A percentile compares a stretch with the other conserved stretches of the same genome.
These are phyloP conservation scores for Drosophila nannoptera DNA, from an alignment of 1,140 invertebrate genomes.

Conservation along the genomic window DNA sequence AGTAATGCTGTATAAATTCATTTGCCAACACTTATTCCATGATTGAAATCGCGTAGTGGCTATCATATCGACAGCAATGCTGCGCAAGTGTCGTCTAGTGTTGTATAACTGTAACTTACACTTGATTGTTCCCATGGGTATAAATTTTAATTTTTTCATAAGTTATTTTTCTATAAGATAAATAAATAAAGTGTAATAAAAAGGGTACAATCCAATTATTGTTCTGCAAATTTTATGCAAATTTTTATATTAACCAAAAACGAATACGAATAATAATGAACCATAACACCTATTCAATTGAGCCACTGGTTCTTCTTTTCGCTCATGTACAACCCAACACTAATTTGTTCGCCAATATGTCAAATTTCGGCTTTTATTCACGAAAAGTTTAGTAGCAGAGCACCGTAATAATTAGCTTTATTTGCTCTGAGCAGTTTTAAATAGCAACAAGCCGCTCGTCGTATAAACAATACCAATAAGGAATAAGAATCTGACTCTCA, in stretches of 20 bases:
- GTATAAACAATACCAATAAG: slow-evolving; percentile 19
- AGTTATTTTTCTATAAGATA: neutral
- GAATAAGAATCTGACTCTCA: slow-evolving; percentile 8
- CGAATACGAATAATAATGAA: neutral
- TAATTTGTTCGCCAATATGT: slow-evolving; percentile 62
- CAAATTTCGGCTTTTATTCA: slow-evolving; percentile 74
- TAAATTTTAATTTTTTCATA: neutral
- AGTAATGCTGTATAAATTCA: neutral
- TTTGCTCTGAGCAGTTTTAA: slow-evolving; percentile 33
- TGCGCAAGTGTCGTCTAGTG: neutral
- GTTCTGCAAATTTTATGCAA: neutral
- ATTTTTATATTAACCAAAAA: neutral
- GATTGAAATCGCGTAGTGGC: slow-evolving; percentile 4
- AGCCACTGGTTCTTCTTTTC: slow-evolving; percentile 21
- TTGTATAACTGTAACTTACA: neutral
- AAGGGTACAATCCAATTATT: neutral
- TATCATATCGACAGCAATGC: slow-evolving; percentile 4
- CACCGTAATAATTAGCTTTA: slow-evolving; percentile 40
- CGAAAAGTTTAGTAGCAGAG: slow-evolving; percentile 61
- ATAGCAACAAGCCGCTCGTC: slow-evolving; percentile 26
- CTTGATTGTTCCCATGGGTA: neutral
- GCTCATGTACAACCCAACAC: slow-evolving; percentile 29
- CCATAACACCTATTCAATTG: slow-evolving; percentile 8
- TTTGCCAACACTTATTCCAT: slow-evolving; percentile 25
- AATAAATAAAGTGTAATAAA: neutral